A percentile compares a stretch with the other conserved stretches of the same genome.
phyloP scores from a whole-genome alignment of 1,140 invertebrate genomes.

The Zaprionus taronus region DNA sequence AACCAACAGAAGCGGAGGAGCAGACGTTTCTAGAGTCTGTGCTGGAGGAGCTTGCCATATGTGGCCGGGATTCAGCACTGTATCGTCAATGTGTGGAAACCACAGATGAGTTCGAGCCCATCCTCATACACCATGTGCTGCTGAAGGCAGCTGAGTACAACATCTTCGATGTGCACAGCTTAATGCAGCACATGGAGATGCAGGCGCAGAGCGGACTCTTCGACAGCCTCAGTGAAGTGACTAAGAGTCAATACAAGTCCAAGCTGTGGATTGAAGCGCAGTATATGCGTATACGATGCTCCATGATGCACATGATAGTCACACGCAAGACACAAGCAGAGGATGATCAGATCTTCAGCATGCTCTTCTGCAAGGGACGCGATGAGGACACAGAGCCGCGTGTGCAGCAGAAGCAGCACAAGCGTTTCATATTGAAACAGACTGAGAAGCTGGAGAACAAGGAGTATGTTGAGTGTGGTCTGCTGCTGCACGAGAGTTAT shows the following conservation, averaged over 20 bases:
- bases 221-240: conserved; percentile 62
- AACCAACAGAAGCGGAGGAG: conserved; percentile 51
- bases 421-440: conserved; percentile 82
- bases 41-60: conserved; percentile 69
- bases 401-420: conserved; percentile 77
- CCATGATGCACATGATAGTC: conserved; percentile 73
- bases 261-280: conserved; percentile 76
- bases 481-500: conserved; percentile 72
- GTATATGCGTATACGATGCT: conserved; percentile 80
- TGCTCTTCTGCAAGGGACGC: conserved; percentile 77
- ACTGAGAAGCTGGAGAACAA: conserved; percentile 82
- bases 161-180: conserved; percentile 58
- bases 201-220: conserved; percentile 68
- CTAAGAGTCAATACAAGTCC: conserved; percentile 71
- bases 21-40: conserved; percentile 62
- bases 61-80: conserved; percentile 64
- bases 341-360: conserved; percentile 71
- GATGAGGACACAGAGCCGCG: conserved; percentile 64
- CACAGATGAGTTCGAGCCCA: conserved; percentile 71
- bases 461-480: conserved; percentile 76
- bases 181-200: conserved; percentile 70
- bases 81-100: conserved; percentile 72
- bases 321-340: conserved; percentile 62
- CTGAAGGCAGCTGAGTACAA: conserved; percentile 58
- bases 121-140: conserved; percentile 74